phyloP scores from a whole-genome alignment of 2,797 vertebrate species.

The Pteropus rufus region DNA sequence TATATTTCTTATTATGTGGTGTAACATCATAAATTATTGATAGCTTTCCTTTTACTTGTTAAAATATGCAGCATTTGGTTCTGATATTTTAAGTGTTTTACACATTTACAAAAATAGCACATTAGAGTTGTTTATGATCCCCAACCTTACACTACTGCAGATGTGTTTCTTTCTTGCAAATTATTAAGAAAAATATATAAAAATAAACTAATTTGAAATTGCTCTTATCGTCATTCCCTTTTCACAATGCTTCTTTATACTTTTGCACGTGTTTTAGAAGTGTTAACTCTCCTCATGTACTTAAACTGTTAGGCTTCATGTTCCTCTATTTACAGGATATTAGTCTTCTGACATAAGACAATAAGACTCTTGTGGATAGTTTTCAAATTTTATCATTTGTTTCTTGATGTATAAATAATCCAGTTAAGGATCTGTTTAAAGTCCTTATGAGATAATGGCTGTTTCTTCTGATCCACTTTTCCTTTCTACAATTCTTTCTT shows the following conservation, averaged over 20 bases:
- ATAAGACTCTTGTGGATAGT: not conserved
- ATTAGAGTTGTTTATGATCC: slow-evolving; percentile 49
- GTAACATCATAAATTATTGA: slow-evolving; percentile 64
- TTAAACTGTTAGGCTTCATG: not conserved
- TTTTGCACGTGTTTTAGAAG: not conserved
- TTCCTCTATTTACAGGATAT: not conserved
- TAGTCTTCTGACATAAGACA: slow-evolving; percentile 14
- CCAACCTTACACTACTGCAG: slow-evolving; percentile 50
- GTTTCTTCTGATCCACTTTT: slow-evolving; percentile 11
- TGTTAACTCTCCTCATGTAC: not conserved
- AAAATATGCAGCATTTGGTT: slow-evolving; percentile 70
- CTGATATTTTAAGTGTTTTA: slow-evolving; percentile 69
- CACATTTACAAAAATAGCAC: slow-evolving; percentile 67
- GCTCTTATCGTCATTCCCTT: not conserved
- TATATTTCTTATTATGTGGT: slow-evolving; percentile 49
- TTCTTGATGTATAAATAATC: slow-evolving; percentile 21
- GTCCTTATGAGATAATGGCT: slow-evolving; percentile 31
- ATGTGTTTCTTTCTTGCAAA: slow-evolving; percentile 50
- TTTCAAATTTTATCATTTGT: slow-evolving; percentile 37
- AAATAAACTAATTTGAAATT: slow-evolving; percentile 27
- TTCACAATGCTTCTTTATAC: not conserved
- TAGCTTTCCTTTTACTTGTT: slow-evolving; percentile 66
- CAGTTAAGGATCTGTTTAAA: slow-evolving; percentile 29
- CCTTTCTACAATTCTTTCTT: not conserved
- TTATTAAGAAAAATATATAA: slow-evolving; percentile 36